Evolutionary conservation across 2,888 invertebrate species (phyloP), one percentile per base, ranked within the genome.

Genomic region (Trachelus iudaicus): DNA sequence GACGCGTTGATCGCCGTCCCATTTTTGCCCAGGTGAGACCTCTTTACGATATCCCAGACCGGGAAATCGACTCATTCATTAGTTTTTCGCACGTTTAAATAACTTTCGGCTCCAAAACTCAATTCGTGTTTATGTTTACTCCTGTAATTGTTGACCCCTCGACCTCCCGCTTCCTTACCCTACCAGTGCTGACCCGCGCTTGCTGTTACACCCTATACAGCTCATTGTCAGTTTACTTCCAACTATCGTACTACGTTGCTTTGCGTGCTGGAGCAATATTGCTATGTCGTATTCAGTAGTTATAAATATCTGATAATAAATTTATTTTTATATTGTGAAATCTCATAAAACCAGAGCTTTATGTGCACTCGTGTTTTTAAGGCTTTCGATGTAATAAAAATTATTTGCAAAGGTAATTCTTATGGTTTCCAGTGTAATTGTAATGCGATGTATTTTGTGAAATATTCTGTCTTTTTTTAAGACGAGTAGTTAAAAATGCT

Each of bases 71-170:
- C 56, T 56, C 6, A 56, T 23, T 56, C 56, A 23, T 15, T 56
- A 56, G 23, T 56, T 56, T 56, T 56, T 73, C 30, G 31, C 23
- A n/a, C 73, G 75, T 37, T 69, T 69, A 76, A 73, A 69, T 76
- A 74, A 73, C 40, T 78, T 73, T 37, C 69, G 33, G 40, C 75
- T 23, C 9, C 35, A 69, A 34, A 23, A 80, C 83, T 84, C 83
- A 84, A 80, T 85, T 84, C 86, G 85, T 90, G 89, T 90, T 90
- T 90, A 90, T 90, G 89, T 90, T 90, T 90, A 90, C 90, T 85
- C 86, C 86, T 84, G 86, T 85, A 87, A 89, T 88, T 87, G 83
- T 84, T 86, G 84, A 87, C 85, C 84, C 80, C 84, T 82, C 71
- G 31, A 33, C 71, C 33, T 33, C 71, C 71, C 71, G 71, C 71